phyloP scores from a whole-genome alignment of 1,140 invertebrate genomes.

The Propsilocerus akamusi region DNA sequence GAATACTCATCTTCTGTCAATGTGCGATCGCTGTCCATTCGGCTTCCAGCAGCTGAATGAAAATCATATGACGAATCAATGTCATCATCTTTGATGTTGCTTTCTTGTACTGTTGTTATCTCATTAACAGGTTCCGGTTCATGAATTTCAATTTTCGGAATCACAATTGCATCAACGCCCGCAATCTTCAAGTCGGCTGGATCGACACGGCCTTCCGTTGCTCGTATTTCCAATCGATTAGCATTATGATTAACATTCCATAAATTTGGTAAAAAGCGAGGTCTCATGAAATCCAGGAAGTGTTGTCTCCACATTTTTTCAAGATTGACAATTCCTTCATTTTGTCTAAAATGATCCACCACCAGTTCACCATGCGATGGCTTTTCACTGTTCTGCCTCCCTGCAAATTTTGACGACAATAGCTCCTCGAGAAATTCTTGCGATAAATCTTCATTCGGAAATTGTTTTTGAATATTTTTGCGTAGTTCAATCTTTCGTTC shows the following conservation, averaged over 20 bases:
- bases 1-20: neutral
- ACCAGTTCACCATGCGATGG: constrained; percentile 47
- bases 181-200: constrained; percentile 25
- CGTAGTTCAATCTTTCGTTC: constrained; percentile 30
- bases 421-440: constrained; percentile 25
- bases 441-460: constrained; percentile 26
- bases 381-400: constrained; percentile 22
- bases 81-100: neutral
- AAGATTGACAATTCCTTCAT: constrained; percentile 41
- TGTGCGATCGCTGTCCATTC: neutral
- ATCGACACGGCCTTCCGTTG: constrained; percentile 27
- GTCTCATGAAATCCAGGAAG: constrained; percentile 55
- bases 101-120: neutral
- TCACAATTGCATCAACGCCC: constrained; percentile 13
- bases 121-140: neutral
- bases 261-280: constrained; percentile 44
- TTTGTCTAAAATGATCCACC: constrained; percentile 36
- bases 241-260: constrained; percentile 61
- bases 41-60: neutral
- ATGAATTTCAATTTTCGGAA: neutral
- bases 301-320: constrained; percentile 61
- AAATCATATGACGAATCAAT: neutral
- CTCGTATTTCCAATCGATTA: constrained; percentile 29
- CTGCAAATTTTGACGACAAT: constrained; percentile 13
- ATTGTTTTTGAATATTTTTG: constrained; percentile 26